Percentiles rank a stretch among this genome's conserved stretches.
phyloP scores from a whole-genome alignment of 2,113 vertebrate species.

The Shinisaurus crocodilurus region DNA sequence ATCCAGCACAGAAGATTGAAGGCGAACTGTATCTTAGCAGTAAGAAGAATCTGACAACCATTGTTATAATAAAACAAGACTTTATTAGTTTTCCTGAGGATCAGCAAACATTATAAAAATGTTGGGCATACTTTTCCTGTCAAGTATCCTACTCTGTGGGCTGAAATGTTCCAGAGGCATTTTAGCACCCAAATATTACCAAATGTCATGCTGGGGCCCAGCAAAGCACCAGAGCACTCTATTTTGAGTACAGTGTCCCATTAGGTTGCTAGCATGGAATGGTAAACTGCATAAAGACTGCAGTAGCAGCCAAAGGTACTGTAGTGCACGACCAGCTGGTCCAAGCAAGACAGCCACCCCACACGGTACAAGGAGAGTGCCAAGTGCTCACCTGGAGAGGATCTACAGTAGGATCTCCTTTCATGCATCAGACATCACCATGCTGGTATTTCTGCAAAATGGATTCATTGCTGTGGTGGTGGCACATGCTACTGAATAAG shows the following conservation, averaged over 20 bases:
- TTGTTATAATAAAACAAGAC: slow-evolving; percentile 47
- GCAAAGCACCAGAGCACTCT: neutral
- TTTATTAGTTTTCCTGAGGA: slow-evolving; percentile 53
- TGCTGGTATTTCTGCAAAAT: too few species aligned
- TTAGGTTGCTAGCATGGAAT: neutral
- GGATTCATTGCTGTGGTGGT: too few species aligned
- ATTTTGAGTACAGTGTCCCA: neutral
- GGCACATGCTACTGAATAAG: too few species aligned
- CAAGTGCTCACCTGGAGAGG: neutral
- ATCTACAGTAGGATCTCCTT: too few species aligned
- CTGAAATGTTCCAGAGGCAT: slow-evolving; percentile 1
- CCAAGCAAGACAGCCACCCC: neutral
- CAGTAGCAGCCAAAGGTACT: neutral
- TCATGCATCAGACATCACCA: too few species aligned
- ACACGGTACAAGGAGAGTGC: neutral
- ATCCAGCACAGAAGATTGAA: slow-evolving; percentile 19
- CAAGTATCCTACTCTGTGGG: neutral
- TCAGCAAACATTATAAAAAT: slow-evolving; percentile 7
- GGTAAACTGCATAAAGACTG: neutral
- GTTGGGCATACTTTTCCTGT: neutral
- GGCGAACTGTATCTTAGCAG: slow-evolving; percentile 22
- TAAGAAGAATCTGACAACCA: slow-evolving; percentile 10
- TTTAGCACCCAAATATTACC: neutral
- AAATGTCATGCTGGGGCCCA: neutral
- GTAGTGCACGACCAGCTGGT: neutral